Percentiles rank a stretch among this genome's conserved stretches.
Evolutionary conservation across 1,140 invertebrate species (phyloP).

Genomic region (Halotydeus destructor): DNA sequence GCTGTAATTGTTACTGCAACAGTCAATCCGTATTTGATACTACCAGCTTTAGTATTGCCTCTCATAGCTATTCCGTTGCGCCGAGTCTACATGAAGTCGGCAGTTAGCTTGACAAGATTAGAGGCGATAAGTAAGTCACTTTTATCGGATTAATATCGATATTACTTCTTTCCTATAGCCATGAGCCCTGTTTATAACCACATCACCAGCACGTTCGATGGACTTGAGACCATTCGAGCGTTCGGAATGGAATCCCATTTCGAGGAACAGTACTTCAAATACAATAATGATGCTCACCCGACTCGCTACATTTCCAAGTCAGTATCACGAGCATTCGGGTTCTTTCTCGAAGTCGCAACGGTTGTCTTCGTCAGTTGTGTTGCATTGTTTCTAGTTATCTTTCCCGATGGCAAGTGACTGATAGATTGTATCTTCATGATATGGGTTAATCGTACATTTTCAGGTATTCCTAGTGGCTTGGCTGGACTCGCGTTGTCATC

Average conservation of each 20-base stretch:
- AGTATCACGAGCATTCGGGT: conserved; percentile 43
- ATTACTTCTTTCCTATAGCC: too few relatives aligned
- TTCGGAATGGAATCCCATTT: conserved; percentile 33
- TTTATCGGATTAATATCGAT: too few relatives aligned
- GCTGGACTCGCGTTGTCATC: conserved; percentile 44
- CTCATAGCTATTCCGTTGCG: too few relatives aligned
- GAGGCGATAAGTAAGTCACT: too few relatives aligned
- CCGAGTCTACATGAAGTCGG: too few relatives aligned
- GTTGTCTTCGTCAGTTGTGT: conserved; percentile 40
- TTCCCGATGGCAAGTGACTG: not conserved
- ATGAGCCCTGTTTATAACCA: conserved; percentile 33
- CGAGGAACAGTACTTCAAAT: conserved; percentile 33
- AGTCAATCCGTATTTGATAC: too few relatives aligned
- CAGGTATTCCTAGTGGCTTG: conserved; percentile 4
- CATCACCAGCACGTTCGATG: conserved; percentile 29
- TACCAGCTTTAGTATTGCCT: too few relatives aligned
- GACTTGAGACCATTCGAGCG: conserved; percentile 30
- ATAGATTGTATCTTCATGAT: too few relatives aligned
- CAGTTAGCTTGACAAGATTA: too few relatives aligned
- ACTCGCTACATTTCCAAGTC: conserved; percentile 49
- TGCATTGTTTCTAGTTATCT: conserved; percentile 14
- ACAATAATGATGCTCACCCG: conserved; percentile 40
- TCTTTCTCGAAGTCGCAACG: conserved; percentile 54
- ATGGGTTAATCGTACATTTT: too few relatives aligned
- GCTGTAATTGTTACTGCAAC: too few relatives aligned